Conservation (phyloP, 2,797 vertebrate genomes). For the Muraenolepis orangiensis region DNA sequence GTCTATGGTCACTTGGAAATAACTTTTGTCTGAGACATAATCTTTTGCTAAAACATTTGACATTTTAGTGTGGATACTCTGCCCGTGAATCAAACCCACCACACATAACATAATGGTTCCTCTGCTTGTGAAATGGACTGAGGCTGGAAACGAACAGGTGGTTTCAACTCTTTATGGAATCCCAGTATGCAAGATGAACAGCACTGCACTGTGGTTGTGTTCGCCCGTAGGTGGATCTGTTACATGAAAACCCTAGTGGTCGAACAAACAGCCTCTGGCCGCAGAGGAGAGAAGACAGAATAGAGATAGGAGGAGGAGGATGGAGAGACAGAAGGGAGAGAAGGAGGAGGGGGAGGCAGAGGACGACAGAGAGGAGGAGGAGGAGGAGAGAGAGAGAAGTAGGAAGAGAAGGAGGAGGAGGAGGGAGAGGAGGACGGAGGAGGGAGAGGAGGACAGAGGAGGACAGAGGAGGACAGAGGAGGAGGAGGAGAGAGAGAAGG, state of each 20-base stretch:
- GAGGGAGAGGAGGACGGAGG: too few relatives aligned
- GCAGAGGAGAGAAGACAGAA: conserved; percentile 18
- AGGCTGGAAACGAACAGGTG: conserved; percentile 29
- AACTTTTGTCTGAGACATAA: too few relatives aligned
- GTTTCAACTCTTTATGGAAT: conserved; percentile 36
- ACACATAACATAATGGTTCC: too few relatives aligned
- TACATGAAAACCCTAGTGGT: conserved; percentile 38
- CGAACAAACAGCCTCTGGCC: conserved; percentile 54
- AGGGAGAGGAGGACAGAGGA: conserved; percentile 9
- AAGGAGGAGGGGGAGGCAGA: not conserved
- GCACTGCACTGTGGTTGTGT: conserved; percentile 41
- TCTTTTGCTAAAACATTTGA: too few relatives aligned
- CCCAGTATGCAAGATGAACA: conserved; percentile 45
- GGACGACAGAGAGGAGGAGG: conserved; percentile 24
- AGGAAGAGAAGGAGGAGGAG: conserved; percentile 37
- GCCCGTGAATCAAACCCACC: too few relatives aligned
- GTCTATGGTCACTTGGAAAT: too few relatives aligned
- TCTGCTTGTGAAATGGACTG: not conserved
- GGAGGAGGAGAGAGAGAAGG: conserved; percentile 17
- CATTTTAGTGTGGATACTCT: too few relatives aligned
- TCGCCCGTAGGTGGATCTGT: conserved; percentile 40
- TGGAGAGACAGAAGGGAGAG: not conserved
- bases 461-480: conserved; percentile 34
- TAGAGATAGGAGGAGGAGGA: conserved; percentile 38
- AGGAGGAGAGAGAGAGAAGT: conserved; percentile 8